A percentile compares a stretch with the other conserved stretches of the same genome.
phyloP scores from a whole-genome alignment of 2,113 vertebrate genomes.

The Sciurus niger region DNA sequence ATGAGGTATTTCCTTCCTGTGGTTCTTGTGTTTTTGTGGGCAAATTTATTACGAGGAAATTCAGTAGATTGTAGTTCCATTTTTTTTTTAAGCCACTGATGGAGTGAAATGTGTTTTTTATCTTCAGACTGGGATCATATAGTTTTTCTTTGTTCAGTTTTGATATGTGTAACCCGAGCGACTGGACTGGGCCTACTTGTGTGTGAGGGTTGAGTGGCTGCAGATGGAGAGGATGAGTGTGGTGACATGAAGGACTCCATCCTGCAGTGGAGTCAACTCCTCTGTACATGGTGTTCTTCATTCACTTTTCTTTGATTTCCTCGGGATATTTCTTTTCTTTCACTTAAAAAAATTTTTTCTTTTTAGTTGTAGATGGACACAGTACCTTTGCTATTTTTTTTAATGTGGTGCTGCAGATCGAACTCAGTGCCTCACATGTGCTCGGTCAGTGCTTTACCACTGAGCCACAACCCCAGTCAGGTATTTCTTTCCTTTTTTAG shows the following conservation, averaged over 20 bases:
- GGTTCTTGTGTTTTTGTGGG: slow-evolving; percentile 47
- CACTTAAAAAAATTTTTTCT: too few relatives aligned
- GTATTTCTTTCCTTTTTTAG: too few relatives aligned
- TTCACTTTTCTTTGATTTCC: background rate
- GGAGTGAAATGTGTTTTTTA: background rate
- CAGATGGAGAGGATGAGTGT: background rate
- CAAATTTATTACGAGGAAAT: slow-evolving; percentile 68
- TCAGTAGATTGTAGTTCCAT: slow-evolving; percentile 34
- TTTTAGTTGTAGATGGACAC: too few relatives aligned
- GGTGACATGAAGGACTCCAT: background rate
- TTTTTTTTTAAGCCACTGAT: background rate
- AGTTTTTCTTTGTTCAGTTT: slow-evolving; percentile 6
- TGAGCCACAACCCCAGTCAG: too few relatives aligned
- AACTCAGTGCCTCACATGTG: too few relatives aligned
- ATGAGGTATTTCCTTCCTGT: slow-evolving; percentile 67
- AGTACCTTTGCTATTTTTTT: too few relatives aligned
- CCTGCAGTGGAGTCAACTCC: background rate
- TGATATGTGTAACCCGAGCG: background rate
- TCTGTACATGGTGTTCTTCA: background rate
- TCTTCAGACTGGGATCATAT: background rate
- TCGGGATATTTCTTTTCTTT: background rate
- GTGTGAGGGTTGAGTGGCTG: background rate
- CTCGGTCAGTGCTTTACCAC: too few relatives aligned
- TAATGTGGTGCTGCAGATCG: too few relatives aligned
- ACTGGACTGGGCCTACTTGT: background rate